Evolutionary conservation across 2,797 vertebrate species (phyloP), one percentile per base, ranked within the genome.

Genomic region (Urocyon cinereoargenteus): DNA sequence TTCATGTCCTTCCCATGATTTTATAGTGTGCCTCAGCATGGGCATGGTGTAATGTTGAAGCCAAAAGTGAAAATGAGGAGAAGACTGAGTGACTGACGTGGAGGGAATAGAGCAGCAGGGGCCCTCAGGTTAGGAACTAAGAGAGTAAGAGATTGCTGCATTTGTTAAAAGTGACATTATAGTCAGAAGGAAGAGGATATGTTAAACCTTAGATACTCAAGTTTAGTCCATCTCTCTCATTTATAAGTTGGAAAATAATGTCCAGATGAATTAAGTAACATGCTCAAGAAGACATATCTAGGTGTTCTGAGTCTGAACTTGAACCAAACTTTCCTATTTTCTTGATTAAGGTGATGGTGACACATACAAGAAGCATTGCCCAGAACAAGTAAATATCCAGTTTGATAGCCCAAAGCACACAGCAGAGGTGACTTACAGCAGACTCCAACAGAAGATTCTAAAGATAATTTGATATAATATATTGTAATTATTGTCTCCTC

Each of bases 241-340:
- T 90, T 95, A 75, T 55, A 82, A 88, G 83, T 79, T 70, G 31
- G 53, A 62, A 92, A 94, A 59, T 83, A 92, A 84, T 64, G 26
- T 36, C 61, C 64, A 86, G 78, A 77, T n/a, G 11, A 94, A 77
- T 84, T 72, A 70, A 72, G 57, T 84, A 28, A 28, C 0, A 2
- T 82, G 18, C 36, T 94, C 26, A 64, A 18, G 22, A 10, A 95
- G 72, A 70, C 36, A 85, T 59, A 91, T 73, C 18, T 90, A 31
- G 28, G 66, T 81, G 15, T 91, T 62, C 70, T 6, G 36, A 92
- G 45, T 90, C 11, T 85, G 66, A 86, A 55, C 15, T 77, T 86
- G 40, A 45, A 75, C 62, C 75, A 21, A 5, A 59, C 62, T 66
- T 86, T 83, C 64, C 34, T 53, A 3, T 31, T 87, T 22, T 81